Conservation (phyloP, 2,113 vertebrate genomes). For the Dicaeum eximium region DNA sequence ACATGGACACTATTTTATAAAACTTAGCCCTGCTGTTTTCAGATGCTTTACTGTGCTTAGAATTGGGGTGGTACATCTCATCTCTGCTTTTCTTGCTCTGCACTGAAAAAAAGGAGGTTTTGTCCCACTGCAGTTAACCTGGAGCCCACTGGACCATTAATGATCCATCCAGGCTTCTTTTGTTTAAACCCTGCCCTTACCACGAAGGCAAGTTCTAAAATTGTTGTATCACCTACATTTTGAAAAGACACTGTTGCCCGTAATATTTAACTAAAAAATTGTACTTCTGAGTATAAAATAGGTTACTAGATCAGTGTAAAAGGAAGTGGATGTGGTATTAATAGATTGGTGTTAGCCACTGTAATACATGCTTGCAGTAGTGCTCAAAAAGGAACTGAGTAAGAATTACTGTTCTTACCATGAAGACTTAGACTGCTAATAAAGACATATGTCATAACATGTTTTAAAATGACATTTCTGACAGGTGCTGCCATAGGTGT, state of each 20-base stretch:
- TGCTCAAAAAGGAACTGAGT: background rate
- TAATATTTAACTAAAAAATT: background rate
- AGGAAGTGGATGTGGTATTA: constrained; percentile 11
- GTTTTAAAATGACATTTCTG: background rate
- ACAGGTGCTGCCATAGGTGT: background rate
- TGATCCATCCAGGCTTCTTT: background rate
- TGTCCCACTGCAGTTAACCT: background rate
- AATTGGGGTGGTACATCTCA: background rate
- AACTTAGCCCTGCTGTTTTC: background rate
- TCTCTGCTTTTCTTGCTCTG: background rate
- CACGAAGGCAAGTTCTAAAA: background rate
- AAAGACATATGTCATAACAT: background rate
- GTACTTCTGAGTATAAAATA: background rate
- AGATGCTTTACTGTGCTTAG: background rate
- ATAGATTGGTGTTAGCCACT: background rate
- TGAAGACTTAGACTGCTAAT: background rate
- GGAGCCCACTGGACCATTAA: background rate
- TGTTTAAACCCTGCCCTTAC: background rate
- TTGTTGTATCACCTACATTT: background rate
- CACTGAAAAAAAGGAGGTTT: background rate
- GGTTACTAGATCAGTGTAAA: background rate
- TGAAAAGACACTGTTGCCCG: background rate
- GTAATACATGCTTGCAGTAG: background rate
- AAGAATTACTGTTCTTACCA: background rate
- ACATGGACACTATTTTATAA: background rate